phyloP scores from a whole-genome alignment of 2,888 invertebrate species.

The Chalcosyrphus nemorum region DNA sequence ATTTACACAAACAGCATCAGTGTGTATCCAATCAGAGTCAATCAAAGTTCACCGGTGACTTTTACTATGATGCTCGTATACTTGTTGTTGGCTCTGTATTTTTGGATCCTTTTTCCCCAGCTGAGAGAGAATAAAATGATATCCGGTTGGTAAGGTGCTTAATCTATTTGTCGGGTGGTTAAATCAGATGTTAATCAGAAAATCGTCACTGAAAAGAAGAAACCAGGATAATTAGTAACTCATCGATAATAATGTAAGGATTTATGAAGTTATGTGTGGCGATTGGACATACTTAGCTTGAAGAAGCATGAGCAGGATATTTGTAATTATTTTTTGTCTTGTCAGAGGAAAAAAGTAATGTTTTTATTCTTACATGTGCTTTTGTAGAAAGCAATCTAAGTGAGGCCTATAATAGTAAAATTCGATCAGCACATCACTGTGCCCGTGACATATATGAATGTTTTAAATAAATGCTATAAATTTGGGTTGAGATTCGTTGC shows the following conservation, averaged over 20 bases:
- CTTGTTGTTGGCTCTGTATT: constrained; percentile 50
- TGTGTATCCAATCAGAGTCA: constrained; percentile 68
- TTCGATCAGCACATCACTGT: constrained; percentile 64
- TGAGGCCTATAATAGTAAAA: constrained; percentile 52
- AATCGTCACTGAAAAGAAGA: constrained; percentile 33
- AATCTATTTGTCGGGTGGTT: constrained; percentile 59
- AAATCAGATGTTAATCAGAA: constrained; percentile 64
- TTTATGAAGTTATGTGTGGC: not conserved
- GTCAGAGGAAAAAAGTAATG: not conserved
- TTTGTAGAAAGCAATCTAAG: constrained; percentile 9
- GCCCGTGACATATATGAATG: constrained; percentile 66
- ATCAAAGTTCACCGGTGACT: constrained; percentile 68
- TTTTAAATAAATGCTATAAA: constrained; percentile 69
- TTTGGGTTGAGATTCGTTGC: constrained; percentile 36
- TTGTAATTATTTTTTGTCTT: not conserved
- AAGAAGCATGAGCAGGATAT: not conserved
- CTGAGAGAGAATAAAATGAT: constrained; percentile 20
- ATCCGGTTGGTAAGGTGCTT: constrained; percentile 50
- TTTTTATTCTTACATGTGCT: not conserved
- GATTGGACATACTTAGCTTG: not conserved
- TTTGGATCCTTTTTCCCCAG: not conserved
- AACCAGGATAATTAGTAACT: constrained; percentile 57
- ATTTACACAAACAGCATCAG: not conserved
- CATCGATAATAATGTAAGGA: constrained; percentile 19
- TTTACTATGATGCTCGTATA: constrained; percentile 62